phyloP scores from a whole-genome alignment of 2,113 vertebrate species.

The Hyperopisus bebe region DNA sequence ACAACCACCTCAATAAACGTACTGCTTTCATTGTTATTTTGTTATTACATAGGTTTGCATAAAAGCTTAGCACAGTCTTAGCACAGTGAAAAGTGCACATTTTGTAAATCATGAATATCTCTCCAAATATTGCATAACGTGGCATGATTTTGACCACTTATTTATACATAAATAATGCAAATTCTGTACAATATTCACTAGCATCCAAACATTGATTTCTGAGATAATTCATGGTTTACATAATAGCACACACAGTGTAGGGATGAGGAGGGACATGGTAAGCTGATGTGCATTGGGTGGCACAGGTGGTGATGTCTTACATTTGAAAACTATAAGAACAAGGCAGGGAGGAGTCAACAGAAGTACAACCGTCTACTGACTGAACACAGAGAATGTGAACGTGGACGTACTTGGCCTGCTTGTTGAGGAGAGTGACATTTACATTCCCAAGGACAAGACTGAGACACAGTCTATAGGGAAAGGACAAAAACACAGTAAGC shows the following conservation, averaged over 20 bases:
- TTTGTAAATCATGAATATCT: background rate
- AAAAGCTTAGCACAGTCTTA: background rate
- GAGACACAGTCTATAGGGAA: conserved; percentile 77
- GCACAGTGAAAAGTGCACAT: background rate
- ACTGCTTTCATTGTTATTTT: background rate
- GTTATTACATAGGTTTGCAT: background rate
- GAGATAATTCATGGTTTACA: background rate
- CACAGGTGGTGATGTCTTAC: background rate
- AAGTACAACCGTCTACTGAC: background rate
- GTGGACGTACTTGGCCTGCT: conserved; percentile 80
- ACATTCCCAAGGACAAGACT: conserved; percentile 88
- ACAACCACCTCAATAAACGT: background rate
- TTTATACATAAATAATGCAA: background rate
- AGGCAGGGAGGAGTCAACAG: background rate
- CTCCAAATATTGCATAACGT: background rate
- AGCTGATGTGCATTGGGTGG: background rate
- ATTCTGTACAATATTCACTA: background rate
- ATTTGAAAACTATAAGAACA: background rate
- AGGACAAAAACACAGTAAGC: background rate
- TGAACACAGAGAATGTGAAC: background rate
- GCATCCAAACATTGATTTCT: background rate
- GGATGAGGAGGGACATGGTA: background rate
- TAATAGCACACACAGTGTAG: background rate
- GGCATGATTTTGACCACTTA: background rate
- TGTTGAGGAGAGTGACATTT: conserved; percentile 87